Evolutionary conservation across 2,797 vertebrate genomes (phyloP), one percentile per base, ranked within the genome.

Genomic region (Sebastes aleutianus): DNA sequence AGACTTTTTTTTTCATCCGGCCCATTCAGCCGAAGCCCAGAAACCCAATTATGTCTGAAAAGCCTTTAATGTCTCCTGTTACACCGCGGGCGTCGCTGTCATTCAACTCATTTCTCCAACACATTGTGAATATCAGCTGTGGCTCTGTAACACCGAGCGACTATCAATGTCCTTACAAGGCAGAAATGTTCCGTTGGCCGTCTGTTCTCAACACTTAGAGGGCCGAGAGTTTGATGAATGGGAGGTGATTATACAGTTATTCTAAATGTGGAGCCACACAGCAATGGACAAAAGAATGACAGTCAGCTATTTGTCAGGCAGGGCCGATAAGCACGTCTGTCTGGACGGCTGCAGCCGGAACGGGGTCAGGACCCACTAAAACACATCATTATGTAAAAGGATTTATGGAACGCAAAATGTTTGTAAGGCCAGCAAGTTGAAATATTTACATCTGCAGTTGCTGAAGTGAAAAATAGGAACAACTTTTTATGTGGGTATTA

Each of bases 31-130:
- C 67, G 29, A 81, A 79, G 66, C 73, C 58, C 36, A 70, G 84
- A 87, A 88, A 91, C 76, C 83, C 79, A 89, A 83, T 91, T 90
- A 89, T 70, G 70, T 72, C 71, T 87, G 79, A 87, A 88, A 87
- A 87, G 72, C 79, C 80, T 76, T 88, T 89, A 87, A 89, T 85
- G 83, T 83, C 59, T 84, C 56, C 71, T 64, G 68, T 87, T 85
- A 84, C 70, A 43, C 80, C 3, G 29, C 57, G 0, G 86, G 87
- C 70, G 67, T 73, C 67, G 22, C 58, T 13, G 72, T 74, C 87
- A 83, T 83, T 90, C 87, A 86, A 2, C 80, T 85, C 43, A 26
- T 76, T 88, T 50, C 81, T 84, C 22, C 74, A 29, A 18, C 82
- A 63, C 74, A 18, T 70, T 64, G 79, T 34, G 77, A 71, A 69